phyloP scores from a whole-genome alignment of 1,140 invertebrate genomes.

The Zaprionus gabonicus region DNA sequence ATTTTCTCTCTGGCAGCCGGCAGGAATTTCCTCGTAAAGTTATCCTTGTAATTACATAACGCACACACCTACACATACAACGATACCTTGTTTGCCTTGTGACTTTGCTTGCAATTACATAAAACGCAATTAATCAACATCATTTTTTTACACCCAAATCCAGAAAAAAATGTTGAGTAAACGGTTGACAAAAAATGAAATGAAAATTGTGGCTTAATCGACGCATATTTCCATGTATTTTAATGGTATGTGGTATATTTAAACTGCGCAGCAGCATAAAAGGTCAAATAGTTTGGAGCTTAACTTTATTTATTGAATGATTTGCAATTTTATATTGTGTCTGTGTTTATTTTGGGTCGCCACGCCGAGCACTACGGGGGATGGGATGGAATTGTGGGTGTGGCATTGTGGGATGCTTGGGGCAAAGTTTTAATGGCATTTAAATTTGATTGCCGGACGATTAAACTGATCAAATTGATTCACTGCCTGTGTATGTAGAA shows the following conservation, averaged over 20 bases:
- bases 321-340: constrained; percentile 8
- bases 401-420: neutral
- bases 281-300: constrained; percentile 17
- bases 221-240: constrained; percentile 8
- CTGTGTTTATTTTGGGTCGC: constrained; percentile 1
- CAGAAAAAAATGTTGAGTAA: neutral
- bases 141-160: constrained; percentile 6
- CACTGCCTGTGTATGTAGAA: neutral
- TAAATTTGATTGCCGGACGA: constrained; percentile 23
- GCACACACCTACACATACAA: constrained; percentile 9
- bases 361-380: neutral
- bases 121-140: constrained; percentile 68
- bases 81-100: constrained; percentile 30
- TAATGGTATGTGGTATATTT: constrained; percentile 7
- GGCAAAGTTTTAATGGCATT: constrained; percentile 17
- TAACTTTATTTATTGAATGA: constrained; percentile 22
- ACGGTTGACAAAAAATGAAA: neutral
- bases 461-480: constrained; percentile 15
- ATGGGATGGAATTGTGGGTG: neutral
- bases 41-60: constrained; percentile 77
- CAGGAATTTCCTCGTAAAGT: constrained; percentile 73
- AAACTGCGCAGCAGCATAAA: constrained; percentile 8
- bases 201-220: neutral
- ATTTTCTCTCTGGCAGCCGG: constrained; percentile 33
- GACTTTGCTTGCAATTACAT: constrained; percentile 56